phyloP scores from a whole-genome alignment of 1,140 invertebrate genomes.

The Cotesia glomerata region DNA sequence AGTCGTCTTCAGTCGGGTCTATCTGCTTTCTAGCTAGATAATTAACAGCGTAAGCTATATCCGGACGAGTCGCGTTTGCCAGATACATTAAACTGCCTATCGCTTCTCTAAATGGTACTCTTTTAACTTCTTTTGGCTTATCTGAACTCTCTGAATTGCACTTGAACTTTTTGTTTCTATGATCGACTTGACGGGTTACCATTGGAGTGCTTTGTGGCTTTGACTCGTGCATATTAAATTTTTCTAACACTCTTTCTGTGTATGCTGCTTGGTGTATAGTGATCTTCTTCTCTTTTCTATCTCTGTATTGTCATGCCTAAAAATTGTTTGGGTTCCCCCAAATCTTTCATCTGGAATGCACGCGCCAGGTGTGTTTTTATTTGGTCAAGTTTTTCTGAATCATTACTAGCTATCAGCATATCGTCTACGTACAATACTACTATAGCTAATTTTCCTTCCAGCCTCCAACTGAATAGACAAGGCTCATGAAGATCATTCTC shows the following conservation, averaged over 20 bases:
- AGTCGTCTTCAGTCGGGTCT: slow-evolving; percentile 26
- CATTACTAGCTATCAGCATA: slow-evolving; percentile 29
- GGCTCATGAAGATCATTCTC: slow-evolving; percentile 36
- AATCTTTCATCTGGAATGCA: slow-evolving; percentile 36
- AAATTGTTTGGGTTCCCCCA: slow-evolving; percentile 28
- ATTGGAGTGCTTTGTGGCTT: slow-evolving; percentile 25
- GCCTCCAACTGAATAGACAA: slow-evolving; percentile 36
- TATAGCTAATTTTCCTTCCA: slow-evolving; percentile 17
- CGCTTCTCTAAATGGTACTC: slow-evolving; percentile 41
- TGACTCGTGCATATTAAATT: not conserved
- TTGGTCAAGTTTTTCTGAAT: slow-evolving; percentile 8
- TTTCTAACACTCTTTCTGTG: slow-evolving; percentile 26
- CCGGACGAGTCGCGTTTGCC: slow-evolving; percentile 46
- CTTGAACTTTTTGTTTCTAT: slow-evolving; percentile 25
- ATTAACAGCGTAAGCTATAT: slow-evolving; percentile 48
- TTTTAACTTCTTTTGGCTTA: no score
- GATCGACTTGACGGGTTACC: slow-evolving; percentile 35
- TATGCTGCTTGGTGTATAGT: slow-evolving; percentile 16
- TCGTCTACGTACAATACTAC: slow-evolving; percentile 30
- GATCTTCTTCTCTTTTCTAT: slow-evolving; percentile 17
- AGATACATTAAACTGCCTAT: slow-evolving; percentile 51
- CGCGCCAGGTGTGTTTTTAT: not conserved
- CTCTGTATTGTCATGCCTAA: slow-evolving; percentile 32
- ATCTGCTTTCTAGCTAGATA: not conserved
- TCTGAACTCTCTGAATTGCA: no score